phyloP scores from a whole-genome alignment of 2,113 vertebrate species.

The Microtus oregoni region DNA sequence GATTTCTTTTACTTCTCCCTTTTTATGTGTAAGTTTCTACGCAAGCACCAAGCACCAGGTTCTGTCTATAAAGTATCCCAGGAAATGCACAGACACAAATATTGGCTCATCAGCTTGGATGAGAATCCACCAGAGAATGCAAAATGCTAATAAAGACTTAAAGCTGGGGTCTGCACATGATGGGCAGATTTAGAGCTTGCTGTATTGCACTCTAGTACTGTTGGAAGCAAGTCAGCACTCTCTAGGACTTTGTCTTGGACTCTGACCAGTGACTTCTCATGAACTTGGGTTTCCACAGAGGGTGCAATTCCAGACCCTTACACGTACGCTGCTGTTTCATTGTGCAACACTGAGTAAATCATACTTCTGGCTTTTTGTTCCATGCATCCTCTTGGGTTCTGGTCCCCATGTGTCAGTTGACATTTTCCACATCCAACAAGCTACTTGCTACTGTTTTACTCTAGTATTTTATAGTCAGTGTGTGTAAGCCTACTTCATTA shows the following conservation, averaged over 20 bases:
- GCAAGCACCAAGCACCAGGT: neutral
- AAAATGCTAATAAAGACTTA: neutral
- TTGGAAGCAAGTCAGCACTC: neutral
- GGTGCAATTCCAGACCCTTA: neutral
- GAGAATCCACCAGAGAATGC: neutral
- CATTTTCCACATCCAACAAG: neutral
- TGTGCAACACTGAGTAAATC: neutral
- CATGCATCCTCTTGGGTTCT: neutral
- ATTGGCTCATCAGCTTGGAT: neutral
- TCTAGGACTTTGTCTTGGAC: neutral
- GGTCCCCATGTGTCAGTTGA: neutral
- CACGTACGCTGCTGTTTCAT: neutral
- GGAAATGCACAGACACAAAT: neutral
- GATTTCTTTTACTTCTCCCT: conserved; percentile 2
- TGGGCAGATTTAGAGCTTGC: neutral
- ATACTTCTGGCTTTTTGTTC: neutral
- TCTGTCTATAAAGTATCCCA: neutral
- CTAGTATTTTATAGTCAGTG: neutral
- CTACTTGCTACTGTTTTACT: neutral
- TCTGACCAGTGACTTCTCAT: neutral
- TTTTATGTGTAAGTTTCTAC: fast-evolving
- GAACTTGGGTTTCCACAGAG: neutral
- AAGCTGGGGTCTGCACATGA: neutral
- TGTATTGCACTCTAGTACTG: neutral
- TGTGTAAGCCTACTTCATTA: neutral